phyloP scores from a whole-genome alignment of 2,113 vertebrate species.

The Engraulis encrasicolus region DNA sequence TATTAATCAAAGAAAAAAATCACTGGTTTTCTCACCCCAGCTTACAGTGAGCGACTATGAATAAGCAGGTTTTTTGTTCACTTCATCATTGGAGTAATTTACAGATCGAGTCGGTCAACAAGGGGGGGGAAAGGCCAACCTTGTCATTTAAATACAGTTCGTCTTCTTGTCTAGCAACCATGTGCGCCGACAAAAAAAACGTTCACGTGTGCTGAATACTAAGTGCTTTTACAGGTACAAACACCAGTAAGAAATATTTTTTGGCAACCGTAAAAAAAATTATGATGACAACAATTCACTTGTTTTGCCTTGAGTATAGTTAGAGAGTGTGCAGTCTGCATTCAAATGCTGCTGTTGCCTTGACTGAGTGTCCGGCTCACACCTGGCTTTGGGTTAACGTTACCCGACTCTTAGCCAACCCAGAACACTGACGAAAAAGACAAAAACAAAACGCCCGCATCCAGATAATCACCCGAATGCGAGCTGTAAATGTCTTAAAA shows the following conservation, averaged over 20 bases:
- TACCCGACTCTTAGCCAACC: slow-evolving; percentile 24
- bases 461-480: slow-evolving; percentile 52
- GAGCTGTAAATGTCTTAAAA: slow-evolving; percentile 48
- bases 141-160: slow-evolving; percentile 61
- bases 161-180: slow-evolving; percentile 41
- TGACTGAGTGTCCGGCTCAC: slow-evolving; percentile 16
- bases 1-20: slow-evolving; percentile 38
- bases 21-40: slow-evolving; percentile 45
- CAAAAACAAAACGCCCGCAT: slow-evolving; percentile 21
- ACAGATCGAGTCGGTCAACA: slow-evolving; percentile 55
- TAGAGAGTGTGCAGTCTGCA: slow-evolving; percentile 18
- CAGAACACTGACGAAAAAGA: slow-evolving; percentile 15
- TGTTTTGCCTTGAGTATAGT: slow-evolving; percentile 40
- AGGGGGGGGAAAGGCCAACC: slow-evolving; percentile 52
- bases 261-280: slow-evolving; percentile 62
- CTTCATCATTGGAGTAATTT: slow-evolving; percentile 33
- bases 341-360: slow-evolving; percentile 13
- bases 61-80: slow-evolving; percentile 59
- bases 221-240: slow-evolving; percentile 73
- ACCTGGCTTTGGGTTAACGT: slow-evolving; percentile 18
- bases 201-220: slow-evolving; percentile 60
- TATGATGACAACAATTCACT: slow-evolving; percentile 38
- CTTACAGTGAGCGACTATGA: slow-evolving; percentile 57
- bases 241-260: slow-evolving; percentile 66
- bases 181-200: slow-evolving; percentile 50